phyloP scores from a whole-genome alignment of 2,888 invertebrate genomes.

The Dicyrtoma fusca region DNA sequence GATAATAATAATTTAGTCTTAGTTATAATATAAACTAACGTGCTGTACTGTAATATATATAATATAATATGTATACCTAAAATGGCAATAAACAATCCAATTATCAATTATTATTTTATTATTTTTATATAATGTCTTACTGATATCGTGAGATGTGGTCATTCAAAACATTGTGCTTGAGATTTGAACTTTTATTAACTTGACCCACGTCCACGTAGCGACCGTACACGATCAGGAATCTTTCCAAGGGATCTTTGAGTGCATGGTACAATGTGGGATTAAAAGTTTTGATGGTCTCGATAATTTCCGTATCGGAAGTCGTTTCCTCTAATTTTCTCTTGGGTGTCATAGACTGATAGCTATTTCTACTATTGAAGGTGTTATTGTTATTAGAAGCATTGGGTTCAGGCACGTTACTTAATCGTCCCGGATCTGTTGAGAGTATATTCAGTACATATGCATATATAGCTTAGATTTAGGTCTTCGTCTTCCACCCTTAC shows the following conservation, averaged over 20 bases:
- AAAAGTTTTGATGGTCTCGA: conserved; percentile 22
- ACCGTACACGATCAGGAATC: conserved; percentile 45
- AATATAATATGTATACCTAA: no score
- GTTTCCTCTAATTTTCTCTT: conserved; percentile 23
- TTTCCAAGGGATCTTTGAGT: conserved; percentile 37
- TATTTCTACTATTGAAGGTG: not conserved
- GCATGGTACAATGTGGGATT: conserved; percentile 25
- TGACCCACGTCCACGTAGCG: conserved; percentile 40
- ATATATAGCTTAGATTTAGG: no score
- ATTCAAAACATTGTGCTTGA: conserved; percentile 31
- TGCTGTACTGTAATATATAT: no score
- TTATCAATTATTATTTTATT: no score
- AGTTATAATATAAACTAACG: no score
- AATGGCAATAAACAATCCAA: no score
- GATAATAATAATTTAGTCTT: no score
- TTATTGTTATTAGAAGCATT: no score
- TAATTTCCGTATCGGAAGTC: conserved; percentile 21
- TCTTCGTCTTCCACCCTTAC: no score
- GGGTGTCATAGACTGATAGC: not conserved
- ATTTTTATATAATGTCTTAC: not conserved
- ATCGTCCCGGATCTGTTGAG: no score
- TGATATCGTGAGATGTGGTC: conserved; percentile 21
- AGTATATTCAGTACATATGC: no score
- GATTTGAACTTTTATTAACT: conserved; percentile 16
- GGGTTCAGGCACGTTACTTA: no score